Percentiles rank a stretch among this genome's conserved stretches.
phyloP scores from a whole-genome alignment of 2,888 invertebrate genomes.

The Stenotaenia linearis region DNA sequence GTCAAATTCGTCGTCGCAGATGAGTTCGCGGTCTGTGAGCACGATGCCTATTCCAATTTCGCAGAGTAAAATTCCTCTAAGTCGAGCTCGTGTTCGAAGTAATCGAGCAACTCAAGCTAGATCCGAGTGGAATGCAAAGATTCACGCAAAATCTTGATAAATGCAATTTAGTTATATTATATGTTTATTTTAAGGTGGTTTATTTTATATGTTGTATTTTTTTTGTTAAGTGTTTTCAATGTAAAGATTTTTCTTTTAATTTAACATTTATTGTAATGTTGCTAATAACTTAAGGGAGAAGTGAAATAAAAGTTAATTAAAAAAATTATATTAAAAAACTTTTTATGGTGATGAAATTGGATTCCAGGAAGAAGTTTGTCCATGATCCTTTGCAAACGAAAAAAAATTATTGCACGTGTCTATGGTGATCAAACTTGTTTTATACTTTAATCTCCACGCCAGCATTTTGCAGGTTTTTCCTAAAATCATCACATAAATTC shows the following conservation, averaged over 20 bases:
- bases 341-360: not conserved
- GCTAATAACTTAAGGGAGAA: not conserved
- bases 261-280: not conserved
- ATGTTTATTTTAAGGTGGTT: not conserved
- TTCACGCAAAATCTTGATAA: not conserved
- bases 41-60: not conserved
- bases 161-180: not conserved
- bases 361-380: slow-evolving; percentile 28
- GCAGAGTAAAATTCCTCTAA: not conserved
- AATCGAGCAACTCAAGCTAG: not conserved
- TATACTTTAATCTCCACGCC: not conserved
- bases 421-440: not conserved
- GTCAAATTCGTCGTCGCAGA: not conserved
- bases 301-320: not conserved
- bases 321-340: not conserved
- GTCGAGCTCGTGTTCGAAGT: not conserved
- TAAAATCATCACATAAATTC: not conserved
- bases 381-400: slow-evolving; percentile 32
- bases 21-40: not conserved
- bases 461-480: not conserved
- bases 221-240: not conserved
- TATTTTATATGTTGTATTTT: too few species aligned
- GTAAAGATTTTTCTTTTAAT: not conserved
- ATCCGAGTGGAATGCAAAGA: not conserved
- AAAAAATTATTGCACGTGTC: not conserved